Base-by-base conservation (phyloP, 2,888 invertebrate species). In the Thera britannica region DNA sequence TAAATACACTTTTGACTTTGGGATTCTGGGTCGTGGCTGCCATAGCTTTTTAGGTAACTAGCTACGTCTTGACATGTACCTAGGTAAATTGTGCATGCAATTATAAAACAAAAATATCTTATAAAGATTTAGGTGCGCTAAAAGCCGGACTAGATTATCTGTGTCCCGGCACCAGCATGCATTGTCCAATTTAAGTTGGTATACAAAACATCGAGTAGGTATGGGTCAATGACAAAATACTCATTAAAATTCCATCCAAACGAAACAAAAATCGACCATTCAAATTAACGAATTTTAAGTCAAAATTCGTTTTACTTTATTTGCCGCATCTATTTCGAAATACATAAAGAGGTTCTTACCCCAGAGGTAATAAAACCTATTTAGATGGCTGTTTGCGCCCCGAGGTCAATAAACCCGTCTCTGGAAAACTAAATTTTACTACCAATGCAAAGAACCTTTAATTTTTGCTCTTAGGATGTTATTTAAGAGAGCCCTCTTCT, bases 401-500 rank as follows among this genome's bases (percentile, higher is more conserved):
- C 46, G 12, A 11, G 86, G 87, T 87, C 83, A 85, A 84, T 77
- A 86, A 77, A 80, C 86, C 72, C 71, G 57, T 57, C 51, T 67
- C 58, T 68, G 75, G 44, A 77, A 77, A 81, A 81, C 81, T 83
- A 76, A 84, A 85, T 86, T 88, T 89, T 86, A 87, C 82, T 68
- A 75, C 76, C 80, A 76, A 79, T 81, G 88, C 85, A 82, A 87
- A 87, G 65, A 87, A 90, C 89, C 90, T 90, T 84, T 88, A 83
- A 79, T 79, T 87, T 85, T 71, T 86, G 73, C 68, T 66, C 62
- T 8, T 6, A 80, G 89, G 79, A 80, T 0, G 58, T 82, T 72
- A 87, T 68, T 81, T 38, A 23, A 12, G 71, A 59, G 8, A 7
- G 8, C 6, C 6, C 7, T 44, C 2, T 4, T 44, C 44, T 44